Conservation (phyloP, 2,797 vertebrate species). For the Agapornis canus region DNA sequence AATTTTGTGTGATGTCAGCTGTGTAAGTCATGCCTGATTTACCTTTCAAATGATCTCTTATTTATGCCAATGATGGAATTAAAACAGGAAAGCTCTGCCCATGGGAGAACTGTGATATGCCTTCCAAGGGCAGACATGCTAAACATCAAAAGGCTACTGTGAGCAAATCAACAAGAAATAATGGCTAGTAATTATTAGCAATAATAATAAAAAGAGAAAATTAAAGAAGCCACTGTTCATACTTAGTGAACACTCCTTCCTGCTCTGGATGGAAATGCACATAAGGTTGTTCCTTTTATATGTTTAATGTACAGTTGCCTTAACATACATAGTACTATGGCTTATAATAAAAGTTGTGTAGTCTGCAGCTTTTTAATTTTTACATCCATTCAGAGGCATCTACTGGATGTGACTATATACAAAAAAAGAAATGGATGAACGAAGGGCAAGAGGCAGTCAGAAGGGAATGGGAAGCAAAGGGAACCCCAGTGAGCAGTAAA, state of each 20-base stretch:
- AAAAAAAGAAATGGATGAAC: conserved; percentile 57
- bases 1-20: background rate
- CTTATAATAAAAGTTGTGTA: conserved; percentile 80
- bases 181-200: background rate
- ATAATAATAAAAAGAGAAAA: background rate
- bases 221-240: conserved; percentile 12
- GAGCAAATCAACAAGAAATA: background rate
- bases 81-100: conserved; percentile 25
- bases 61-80: background rate
- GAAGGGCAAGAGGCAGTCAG: background rate
- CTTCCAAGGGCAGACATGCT: background rate
- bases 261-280: conserved; percentile 24
- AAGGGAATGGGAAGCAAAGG: background rate
- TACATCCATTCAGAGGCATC: conserved; percentile 75
- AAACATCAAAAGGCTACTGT: background rate
- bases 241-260: conserved; percentile 28
- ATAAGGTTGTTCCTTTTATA: conserved; percentile 36
- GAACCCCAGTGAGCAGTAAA: conserved; percentile 22
- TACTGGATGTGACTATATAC: conserved; percentile 70
- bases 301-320: conserved; percentile 53
- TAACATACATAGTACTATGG: conserved; percentile 78
- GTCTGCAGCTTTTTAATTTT: conserved; percentile 75
- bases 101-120: background rate
- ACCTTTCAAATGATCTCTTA: conserved; percentile 50
- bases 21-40: conserved; percentile 28